Evolutionary conservation across 2,113 vertebrate species (phyloP), one percentile per base, ranked within the genome.

Genomic region (Merops nubicus): DNA sequence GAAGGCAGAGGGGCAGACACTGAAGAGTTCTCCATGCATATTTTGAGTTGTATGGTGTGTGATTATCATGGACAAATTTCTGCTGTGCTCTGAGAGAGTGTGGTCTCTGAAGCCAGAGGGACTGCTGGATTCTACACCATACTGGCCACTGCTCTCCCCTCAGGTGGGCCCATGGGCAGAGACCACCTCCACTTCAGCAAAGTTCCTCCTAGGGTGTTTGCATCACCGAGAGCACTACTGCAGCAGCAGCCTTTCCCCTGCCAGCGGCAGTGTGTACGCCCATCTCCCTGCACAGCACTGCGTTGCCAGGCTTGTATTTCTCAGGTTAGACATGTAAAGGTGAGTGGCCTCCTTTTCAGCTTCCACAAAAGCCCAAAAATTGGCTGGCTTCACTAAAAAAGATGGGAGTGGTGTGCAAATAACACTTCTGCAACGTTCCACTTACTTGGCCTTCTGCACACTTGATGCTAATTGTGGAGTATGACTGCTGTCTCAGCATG

Each of bases 401-500:
- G 8, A 53, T n/a, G 29, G 33, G 33, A 3, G 2, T 25, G 33
- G 12, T 18, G 5, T 65, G 26, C 68, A 77, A 53, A n/a, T 22
- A 48, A 17, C 28, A 22, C 14, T 65, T 86, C 18, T 18, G 31
- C 59, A 9, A 11, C 48, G 73, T 65, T 63, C 28, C 16, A 43
- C 12, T 28, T 0, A 0, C 47, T 53, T n/a, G 23, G 11, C 34
- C 51, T 29, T 56, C 31, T 25, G 29, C 21, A 19, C 8, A 28
- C 40, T 43, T 7, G 15, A 8, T 33, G n/a, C 31, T 21, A 8
- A 8, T 3, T 54, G 25, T 28, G 62, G 57, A 36, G 40, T 5
- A 4, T 0, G 4, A 9, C 38, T 8, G n/a, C 38, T 79, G 5
- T 51, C 40, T 21, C 83, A 28, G 36, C 2, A 0, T 1, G 15